Evolutionary conservation across 2,797 vertebrate species (phyloP).

Genomic region (Enteromius mattozi): DNA sequence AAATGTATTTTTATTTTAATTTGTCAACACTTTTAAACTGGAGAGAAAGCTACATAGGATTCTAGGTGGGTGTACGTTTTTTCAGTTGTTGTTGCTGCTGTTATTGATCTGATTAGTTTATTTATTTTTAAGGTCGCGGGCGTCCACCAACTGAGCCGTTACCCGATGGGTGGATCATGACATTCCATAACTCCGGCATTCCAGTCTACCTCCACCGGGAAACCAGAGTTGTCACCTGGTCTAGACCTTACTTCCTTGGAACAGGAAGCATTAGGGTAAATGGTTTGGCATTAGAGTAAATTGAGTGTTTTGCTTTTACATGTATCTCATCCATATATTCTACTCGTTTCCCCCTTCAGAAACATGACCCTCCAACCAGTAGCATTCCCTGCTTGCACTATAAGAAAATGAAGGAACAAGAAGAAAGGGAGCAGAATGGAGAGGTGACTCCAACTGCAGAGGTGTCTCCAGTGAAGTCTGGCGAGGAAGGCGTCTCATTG

Average conservation of each 20-base stretch:
- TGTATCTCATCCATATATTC: not conserved
- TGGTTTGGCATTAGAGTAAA: not conserved
- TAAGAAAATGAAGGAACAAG: constrained; percentile 96
- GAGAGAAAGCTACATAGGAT: not conserved
- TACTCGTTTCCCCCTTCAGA: constrained; percentile 76
- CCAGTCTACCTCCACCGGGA: constrained; percentile 99
- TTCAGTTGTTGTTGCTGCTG: not conserved
- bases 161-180: constrained; percentile 99
- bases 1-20: too few relatives aligned
- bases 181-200: constrained; percentile 99
- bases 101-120: not conserved
- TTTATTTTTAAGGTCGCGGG: constrained; percentile 86
- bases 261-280: constrained; percentile 98
- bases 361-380: constrained; percentile 97
- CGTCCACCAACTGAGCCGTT: constrained; percentile 97
- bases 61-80: not conserved
- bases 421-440: constrained; percentile 88
- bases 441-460: constrained; percentile 79
- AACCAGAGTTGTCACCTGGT: constrained; percentile 98
- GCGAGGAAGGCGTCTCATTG: constrained; percentile 67
- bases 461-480: constrained; percentile 77
- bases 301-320: not conserved
- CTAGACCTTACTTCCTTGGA: constrained; percentile 97
- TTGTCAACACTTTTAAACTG: too few relatives aligned
- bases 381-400: constrained; percentile 99